These are phyloP conservation scores for Passer domesticus DNA, from an alignment of 2,113 vertebrate genomes.

Conservation along the genomic window DNA sequence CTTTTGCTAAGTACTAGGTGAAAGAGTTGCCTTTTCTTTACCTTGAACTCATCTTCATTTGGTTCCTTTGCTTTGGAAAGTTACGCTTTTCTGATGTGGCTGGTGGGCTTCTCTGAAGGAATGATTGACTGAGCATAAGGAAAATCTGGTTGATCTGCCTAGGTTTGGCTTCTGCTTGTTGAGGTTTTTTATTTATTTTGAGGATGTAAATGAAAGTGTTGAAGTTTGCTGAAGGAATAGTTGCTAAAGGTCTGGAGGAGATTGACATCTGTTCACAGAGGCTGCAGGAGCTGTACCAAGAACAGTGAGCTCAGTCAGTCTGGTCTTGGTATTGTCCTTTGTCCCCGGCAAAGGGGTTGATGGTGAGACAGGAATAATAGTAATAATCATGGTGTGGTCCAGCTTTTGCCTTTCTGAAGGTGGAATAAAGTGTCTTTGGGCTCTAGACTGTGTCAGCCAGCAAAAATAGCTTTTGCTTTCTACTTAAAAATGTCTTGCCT, in stretches of 20 bases:
- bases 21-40: not conserved
- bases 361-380: not conserved
- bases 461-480: not conserved
- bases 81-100: rapidly evolving
- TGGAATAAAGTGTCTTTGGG: not conserved
- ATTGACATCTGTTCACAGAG: not conserved
- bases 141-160: not conserved
- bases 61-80: not conserved
- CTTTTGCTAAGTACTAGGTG: not conserved
- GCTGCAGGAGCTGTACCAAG: not conserved
- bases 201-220: not conserved
- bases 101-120: not conserved
- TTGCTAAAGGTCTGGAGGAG: not conserved
- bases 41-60: not conserved
- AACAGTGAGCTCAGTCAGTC: not conserved
- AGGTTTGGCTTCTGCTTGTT: not conserved
- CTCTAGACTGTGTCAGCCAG: not conserved
- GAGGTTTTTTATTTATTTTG: not conserved
- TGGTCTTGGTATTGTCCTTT: not conserved
- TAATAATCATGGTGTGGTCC: not conserved
- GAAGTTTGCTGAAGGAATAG: not conserved
- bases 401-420: not conserved
- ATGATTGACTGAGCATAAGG: not conserved
- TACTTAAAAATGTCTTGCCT: not conserved
- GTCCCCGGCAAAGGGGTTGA: not conserved